Percentiles rank a stretch among this genome's conserved stretches.
Evolutionary conservation across 2,888 invertebrate genomes (phyloP).

Genomic region (Pelosia muscerda): DNA sequence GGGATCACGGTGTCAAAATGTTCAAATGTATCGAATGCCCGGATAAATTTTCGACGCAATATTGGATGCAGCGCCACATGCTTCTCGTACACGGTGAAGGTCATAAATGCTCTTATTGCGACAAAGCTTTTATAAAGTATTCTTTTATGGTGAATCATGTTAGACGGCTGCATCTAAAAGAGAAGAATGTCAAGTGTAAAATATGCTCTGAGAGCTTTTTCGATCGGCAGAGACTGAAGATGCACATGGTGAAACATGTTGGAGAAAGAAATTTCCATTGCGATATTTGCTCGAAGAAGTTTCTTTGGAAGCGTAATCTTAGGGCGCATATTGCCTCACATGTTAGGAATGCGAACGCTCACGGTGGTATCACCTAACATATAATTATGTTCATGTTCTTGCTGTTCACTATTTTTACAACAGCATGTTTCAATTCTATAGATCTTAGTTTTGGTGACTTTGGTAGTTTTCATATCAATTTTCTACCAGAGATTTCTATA

Average conservation of each 20-base stretch:
- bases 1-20: constrained; percentile 64
- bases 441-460: background rate
- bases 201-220: constrained; percentile 72
- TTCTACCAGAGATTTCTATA: constrained; percentile 18
- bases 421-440: background rate
- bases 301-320: constrained; percentile 86
- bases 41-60: constrained; percentile 70
- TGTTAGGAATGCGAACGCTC: constrained; percentile 46
- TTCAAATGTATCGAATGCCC: constrained; percentile 65
- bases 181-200: constrained; percentile 72
- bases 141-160: constrained; percentile 73
- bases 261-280: constrained; percentile 85
- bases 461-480: constrained; percentile 3
- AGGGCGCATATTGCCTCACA: constrained; percentile 82
- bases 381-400: constrained; percentile 22
- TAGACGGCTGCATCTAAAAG: constrained; percentile 70
- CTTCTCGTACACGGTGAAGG: constrained; percentile 66
- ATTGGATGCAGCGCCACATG: constrained; percentile 69
- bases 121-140: constrained; percentile 68
- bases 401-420: constrained; percentile 5
- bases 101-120: constrained; percentile 70
- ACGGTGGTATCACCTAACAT: constrained; percentile 34
- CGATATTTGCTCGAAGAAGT: constrained; percentile 86
- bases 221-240: constrained; percentile 66
- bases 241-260: constrained; percentile 82